phyloP scores from a whole-genome alignment of 2,113 vertebrate species.

The Corydoras sp. region DNA sequence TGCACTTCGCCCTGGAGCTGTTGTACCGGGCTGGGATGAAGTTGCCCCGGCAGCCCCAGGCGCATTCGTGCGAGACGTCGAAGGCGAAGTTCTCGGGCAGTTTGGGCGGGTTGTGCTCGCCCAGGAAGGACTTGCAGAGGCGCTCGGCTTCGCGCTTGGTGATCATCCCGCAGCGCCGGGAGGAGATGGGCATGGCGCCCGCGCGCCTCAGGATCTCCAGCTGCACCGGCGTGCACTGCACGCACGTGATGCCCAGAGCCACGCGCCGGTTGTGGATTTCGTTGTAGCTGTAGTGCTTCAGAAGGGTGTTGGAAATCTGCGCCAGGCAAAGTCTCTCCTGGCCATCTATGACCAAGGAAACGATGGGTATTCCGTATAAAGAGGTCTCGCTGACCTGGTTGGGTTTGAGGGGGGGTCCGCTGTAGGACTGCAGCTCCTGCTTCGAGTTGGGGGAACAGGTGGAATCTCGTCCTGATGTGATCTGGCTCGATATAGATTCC shows the following conservation, averaged over 20 bases:
- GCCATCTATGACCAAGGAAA: slow-evolving; percentile 89
- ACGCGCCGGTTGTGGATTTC: slow-evolving; percentile 89
- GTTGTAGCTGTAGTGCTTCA: slow-evolving; percentile 90
- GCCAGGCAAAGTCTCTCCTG: slow-evolving; percentile 87
- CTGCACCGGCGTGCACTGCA: slow-evolving; percentile 88
- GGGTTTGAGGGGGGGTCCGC: slow-evolving; percentile 80
- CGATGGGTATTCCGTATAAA: slow-evolving; percentile 91
- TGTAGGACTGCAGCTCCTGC: slow-evolving; percentile 81
- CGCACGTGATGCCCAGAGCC: slow-evolving; percentile 88
- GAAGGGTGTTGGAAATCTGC: slow-evolving; percentile 84
- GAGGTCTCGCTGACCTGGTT: slow-evolving; percentile 94
- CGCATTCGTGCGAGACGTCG: slow-evolving; percentile 84
- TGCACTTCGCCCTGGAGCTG: slow-evolving; percentile 88
- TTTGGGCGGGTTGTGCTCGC: slow-evolving; percentile 81
- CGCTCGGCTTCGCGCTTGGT: slow-evolving; percentile 86
- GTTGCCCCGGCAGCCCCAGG: slow-evolving; percentile 82
- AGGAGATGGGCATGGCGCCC: slow-evolving; percentile 88
- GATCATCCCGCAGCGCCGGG: slow-evolving; percentile 87
- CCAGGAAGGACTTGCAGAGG: slow-evolving; percentile 85
- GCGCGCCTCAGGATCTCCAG: slow-evolving; percentile 84
- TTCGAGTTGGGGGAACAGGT: slow-evolving; percentile 86
- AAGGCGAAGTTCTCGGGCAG: slow-evolving; percentile 89
- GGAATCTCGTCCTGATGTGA: slow-evolving; percentile 83
- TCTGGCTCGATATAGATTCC: slow-evolving; percentile 80
- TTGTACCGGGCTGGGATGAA: slow-evolving; percentile 89